Evolutionary conservation across 2,113 vertebrate species (phyloP).

Genomic region (Cyanoramphus novaezelandiae): DNA sequence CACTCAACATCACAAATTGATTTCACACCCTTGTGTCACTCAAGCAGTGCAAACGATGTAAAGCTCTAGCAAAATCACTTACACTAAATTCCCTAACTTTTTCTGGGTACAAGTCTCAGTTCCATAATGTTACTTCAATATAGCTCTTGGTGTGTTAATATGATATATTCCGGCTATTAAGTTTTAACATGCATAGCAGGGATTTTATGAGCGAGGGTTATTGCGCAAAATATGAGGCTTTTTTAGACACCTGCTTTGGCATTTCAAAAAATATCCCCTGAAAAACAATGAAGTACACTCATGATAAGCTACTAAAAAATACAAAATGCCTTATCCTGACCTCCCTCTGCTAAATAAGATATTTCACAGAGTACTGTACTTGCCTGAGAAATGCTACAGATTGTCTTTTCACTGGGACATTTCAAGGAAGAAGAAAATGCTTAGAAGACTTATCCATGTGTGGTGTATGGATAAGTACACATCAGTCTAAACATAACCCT

Average conservation of each 20-base stretch:
- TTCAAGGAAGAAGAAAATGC: background rate
- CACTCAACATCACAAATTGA: background rate
- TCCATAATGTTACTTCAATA: slow-evolving; percentile 53
- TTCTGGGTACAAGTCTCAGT: slow-evolving; percentile 23
- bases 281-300: slow-evolving; percentile 33
- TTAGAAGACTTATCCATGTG: background rate
- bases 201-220: slow-evolving; percentile 49
- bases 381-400: background rate
- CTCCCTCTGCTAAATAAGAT: background rate
- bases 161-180: slow-evolving; percentile 65
- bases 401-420: background rate
- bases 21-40: background rate
- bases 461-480: background rate
- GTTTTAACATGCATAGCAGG: slow-evolving; percentile 49
- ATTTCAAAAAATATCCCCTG: slow-evolving; percentile 68
- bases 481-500: background rate
- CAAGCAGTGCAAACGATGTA: background rate
- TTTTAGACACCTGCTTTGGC: slow-evolving; percentile 68
- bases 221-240: slow-evolving; percentile 43
- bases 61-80: slow-evolving; percentile 23
- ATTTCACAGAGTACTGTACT: background rate
- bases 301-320: slow-evolving; percentile 32
- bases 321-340: background rate
- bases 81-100: slow-evolving; percentile 34
- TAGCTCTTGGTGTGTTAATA: slow-evolving; percentile 52